These are phyloP conservation scores for Etia nguti DNA, from an alignment of 2,113 vertebrate genomes.

Conservation along the genomic window DNA sequence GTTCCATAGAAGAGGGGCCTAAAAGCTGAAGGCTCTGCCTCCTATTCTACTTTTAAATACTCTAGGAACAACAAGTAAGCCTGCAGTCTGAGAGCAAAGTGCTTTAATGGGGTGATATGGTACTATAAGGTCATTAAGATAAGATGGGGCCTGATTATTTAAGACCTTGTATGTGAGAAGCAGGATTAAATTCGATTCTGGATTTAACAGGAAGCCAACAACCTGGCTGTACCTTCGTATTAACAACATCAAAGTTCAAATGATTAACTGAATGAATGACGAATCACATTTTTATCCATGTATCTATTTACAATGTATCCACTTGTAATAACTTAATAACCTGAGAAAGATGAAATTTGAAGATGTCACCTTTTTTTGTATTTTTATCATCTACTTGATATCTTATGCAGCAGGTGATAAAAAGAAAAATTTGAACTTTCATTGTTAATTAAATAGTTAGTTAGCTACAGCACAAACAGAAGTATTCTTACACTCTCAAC, in stretches of 20 bases:
- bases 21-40: neutral
- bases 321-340: neutral
- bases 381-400: accelerated
- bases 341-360: neutral
- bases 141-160: neutral
- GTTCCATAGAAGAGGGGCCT: neutral
- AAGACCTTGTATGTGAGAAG: neutral
- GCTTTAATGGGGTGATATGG: accelerated
- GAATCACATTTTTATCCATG: neutral
- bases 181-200: neutral
- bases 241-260: neutral
- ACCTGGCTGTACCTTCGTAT: neutral
- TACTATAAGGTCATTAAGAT: accelerated
- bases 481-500: neutral
- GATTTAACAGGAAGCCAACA: neutral
- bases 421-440: neutral
- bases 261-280: no score
- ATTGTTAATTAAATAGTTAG: neutral
- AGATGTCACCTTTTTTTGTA: neutral
- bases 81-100: neutral
- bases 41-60: neutral
- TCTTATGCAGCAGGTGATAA: neutral
- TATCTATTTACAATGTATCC: neutral
- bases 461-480: neutral
- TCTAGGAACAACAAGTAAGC: neutral